Percentiles rank a stretch among this genome's conserved stretches.
phyloP scores from a whole-genome alignment of 2,113 vertebrate species.

The Fregata magnificens region DNA sequence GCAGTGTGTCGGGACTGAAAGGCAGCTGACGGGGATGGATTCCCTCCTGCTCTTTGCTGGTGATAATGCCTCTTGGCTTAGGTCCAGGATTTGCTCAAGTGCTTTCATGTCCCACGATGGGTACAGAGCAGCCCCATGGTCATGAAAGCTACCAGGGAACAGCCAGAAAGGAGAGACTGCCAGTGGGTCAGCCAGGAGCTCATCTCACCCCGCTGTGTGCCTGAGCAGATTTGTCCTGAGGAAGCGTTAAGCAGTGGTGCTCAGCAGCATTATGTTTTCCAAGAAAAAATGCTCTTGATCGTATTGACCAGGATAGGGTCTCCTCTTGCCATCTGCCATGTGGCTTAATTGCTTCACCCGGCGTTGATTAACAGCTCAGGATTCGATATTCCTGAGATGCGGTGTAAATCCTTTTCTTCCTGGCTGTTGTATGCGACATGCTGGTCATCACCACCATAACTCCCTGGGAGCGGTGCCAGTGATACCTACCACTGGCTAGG shows the following conservation, averaged over 20 bases:
- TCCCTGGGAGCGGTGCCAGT: not conserved
- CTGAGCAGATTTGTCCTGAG: not conserved
- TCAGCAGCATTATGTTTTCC: not conserved
- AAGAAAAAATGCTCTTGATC: not conserved
- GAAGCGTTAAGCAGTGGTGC: not conserved
- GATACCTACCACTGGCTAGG: accelerated
- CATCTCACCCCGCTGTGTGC: not conserved
- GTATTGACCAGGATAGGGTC: not conserved
- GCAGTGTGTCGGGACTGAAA: not conserved
- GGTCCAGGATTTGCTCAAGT: not conserved
- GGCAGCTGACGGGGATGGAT: not conserved
- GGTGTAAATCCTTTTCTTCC: not conserved
- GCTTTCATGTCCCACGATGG: not conserved
- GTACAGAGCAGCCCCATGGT: not conserved
- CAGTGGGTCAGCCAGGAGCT: not conserved
- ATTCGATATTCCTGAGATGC: not conserved
- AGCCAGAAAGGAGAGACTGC: not conserved
- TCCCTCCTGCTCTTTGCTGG: not conserved
- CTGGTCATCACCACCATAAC: not conserved
- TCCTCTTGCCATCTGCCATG: not conserved
- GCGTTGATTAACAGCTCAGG: not conserved
- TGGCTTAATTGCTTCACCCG: not conserved
- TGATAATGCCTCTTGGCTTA: not conserved
- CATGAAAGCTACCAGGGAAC: not conserved
- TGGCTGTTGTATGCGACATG: accelerated